Base-by-base conservation (phyloP, 1,140 invertebrate species). In the Conopomorpha cramerella region DNA sequence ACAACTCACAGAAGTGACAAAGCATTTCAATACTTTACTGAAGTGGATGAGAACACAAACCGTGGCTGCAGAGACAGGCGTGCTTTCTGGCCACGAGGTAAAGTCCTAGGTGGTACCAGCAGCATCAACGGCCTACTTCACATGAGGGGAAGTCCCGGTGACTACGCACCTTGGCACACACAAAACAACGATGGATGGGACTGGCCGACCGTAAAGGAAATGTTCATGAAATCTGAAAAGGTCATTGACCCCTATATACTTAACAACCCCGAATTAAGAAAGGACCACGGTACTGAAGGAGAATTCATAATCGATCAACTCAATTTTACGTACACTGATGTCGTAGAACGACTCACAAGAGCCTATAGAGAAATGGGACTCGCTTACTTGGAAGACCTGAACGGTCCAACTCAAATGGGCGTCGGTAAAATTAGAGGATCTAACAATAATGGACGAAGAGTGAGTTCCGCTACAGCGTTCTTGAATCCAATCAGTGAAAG, bases 41-140 rank as follows among this genome's bases (percentile, higher is more conserved):
- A 71, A 54, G 17, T 35, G 36, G 65, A 66, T 30, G 55, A 67
- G 18, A 49, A 37, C 3, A 58, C 49, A 1, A 60, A 61, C 16
- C 47, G 46, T 35, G 73, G 58, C 3, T 53, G 56, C 29, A 34
- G 19, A 1, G 45, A 59, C 30, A 48, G 70, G 15, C 61, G 64
- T 34, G 81, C 79, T 8, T 73, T 72, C 40, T 83, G 81, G 79
- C 80, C 84, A 12, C 61, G 80, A 37, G 82, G 81, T 13, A 81
- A 77, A 45, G 77, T 80, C 14, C 40, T 84, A 14, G 87, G 87
- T 8, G 87, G 87, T 2, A 82, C 81, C 12, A 82, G 82, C 2
- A 82, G 82, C 11, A 78, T 88, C 23, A 88, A 89, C 56, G 84
- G 86, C 7, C 86, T 92, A 32, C 64, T 82, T 12, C 78, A 82